phyloP scores from a whole-genome alignment of 2,888 invertebrate species.

The Mystacides longicornis region DNA sequence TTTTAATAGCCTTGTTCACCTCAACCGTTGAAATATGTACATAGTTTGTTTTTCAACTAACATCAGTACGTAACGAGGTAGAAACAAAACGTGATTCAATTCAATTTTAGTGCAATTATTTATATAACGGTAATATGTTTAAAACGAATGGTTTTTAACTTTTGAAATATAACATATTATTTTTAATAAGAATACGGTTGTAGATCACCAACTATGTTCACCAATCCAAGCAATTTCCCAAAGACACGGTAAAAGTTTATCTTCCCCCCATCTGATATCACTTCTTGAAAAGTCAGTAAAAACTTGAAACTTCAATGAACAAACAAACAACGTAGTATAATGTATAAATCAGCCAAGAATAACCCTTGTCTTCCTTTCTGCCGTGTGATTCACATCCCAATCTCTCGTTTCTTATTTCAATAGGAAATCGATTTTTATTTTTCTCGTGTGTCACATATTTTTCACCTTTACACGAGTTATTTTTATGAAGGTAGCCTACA shows the following conservation, averaged over 20 bases:
- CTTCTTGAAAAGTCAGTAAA: constrained; percentile 24
- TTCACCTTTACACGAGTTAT: too few species aligned
- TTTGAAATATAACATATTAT: too few species aligned
- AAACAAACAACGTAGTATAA: constrained; percentile 20
- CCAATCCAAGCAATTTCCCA: constrained; percentile 13
- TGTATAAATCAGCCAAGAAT: constrained; percentile 18
- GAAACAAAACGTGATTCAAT: too few species aligned
- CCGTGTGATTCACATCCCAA: not conserved
- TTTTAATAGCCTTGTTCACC: not conserved
- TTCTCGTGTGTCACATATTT: not conserved
- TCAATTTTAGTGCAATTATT: too few species aligned
- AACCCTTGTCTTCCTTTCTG: not conserved
- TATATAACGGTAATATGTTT: too few species aligned
- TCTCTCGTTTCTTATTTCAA: not conserved
- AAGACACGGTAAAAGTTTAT: constrained; percentile 23
- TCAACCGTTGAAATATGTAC: not conserved
- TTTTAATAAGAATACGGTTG: too few species aligned
- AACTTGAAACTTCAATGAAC: constrained; percentile 26
- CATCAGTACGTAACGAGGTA: too few species aligned
- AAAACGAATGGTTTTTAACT: too few species aligned
- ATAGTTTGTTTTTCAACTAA: not conserved
- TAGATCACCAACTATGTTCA: too few species aligned
- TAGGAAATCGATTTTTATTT: not conserved
- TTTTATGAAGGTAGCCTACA: too few species aligned
- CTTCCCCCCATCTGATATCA: constrained; percentile 22